A percentile compares a stretch with the other conserved stretches of the same genome.
phyloP scores from a whole-genome alignment of 2,113 vertebrate genomes.

The Gasterosteus nipponicus region DNA sequence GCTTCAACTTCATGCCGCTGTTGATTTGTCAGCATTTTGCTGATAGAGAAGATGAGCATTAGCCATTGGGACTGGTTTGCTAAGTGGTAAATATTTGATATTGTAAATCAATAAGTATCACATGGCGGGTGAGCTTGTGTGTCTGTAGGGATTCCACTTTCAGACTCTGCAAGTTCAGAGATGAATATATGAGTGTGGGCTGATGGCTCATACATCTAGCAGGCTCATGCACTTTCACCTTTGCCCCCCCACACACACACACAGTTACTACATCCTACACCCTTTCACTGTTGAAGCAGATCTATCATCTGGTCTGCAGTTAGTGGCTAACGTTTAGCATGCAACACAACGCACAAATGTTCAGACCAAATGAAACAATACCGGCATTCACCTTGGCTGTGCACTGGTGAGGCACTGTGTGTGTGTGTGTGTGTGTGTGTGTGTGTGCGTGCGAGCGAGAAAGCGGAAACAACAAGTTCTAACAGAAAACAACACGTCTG shows the following conservation, averaged over 20 bases:
- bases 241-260: neutral
- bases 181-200: constrained; percentile 9
- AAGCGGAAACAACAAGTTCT: constrained; percentile 40
- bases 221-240: constrained; percentile 27
- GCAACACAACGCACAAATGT: constrained; percentile 26
- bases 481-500: constrained; percentile 66
- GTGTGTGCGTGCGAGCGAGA: neutral
- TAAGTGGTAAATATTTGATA: constrained; percentile 3
- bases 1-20: constrained; percentile 33
- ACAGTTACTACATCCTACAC: constrained; percentile 54
- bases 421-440: neutral
- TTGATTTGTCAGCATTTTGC: constrained; percentile 34
- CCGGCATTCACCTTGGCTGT: constrained; percentile 54
- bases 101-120: neutral
- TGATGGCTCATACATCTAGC: constrained; percentile 33
- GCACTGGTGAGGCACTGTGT: constrained; percentile 36
- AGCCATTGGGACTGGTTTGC: neutral
- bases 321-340: constrained; percentile 26
- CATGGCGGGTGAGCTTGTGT: neutral
- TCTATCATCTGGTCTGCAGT: constrained; percentile 56
- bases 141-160: neutral
- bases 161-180: neutral
- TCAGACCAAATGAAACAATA: constrained; percentile 50
- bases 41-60: constrained; percentile 11
- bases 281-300: constrained; percentile 57